These are phyloP conservation scores for Cassiopea andromeda DNA, from an alignment of 30 jellyfish, hydroid and myxozoan species.

Conservation along the genomic window DNA sequence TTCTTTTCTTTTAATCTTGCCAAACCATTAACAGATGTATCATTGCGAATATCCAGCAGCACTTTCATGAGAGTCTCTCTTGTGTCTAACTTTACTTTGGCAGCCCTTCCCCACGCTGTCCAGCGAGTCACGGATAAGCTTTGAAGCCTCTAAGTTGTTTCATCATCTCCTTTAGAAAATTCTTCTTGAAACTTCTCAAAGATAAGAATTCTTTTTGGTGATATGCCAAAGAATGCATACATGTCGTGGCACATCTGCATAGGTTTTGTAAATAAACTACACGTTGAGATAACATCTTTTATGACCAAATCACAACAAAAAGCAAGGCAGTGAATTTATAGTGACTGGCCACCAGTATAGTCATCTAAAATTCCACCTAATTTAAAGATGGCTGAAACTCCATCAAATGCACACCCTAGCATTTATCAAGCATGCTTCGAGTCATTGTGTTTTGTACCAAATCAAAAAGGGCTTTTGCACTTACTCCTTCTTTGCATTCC, in stretches of 20 bases:
- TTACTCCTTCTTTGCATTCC: constrained; percentile 47
- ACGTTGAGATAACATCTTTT: constrained; percentile 1
- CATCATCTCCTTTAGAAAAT: background rate
- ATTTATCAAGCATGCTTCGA: constrained; percentile 30
- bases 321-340: constrained; percentile 46
- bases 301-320: constrained; percentile 31
- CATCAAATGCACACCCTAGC: constrained; percentile 66
- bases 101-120: constrained; percentile 52
- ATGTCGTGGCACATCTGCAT: constrained; percentile 1
- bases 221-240: constrained; percentile 41
- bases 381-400: constrained; percentile 50
- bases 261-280: background rate
- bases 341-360: too few relatives aligned
- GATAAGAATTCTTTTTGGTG: constrained; percentile 19
- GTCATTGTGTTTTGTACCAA: constrained; percentile 30
- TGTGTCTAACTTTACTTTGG: constrained; percentile 29
- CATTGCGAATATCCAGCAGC: constrained; percentile 9
- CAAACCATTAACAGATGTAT: constrained; percentile 42
- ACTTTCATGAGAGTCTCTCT: constrained; percentile 1
- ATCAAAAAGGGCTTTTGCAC: constrained; percentile 38
- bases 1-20: too few relatives aligned
- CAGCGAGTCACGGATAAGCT: constrained; percentile 18
- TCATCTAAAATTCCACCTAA: constrained; percentile 40
- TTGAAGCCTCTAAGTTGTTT: background rate
- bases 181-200: constrained; percentile 42